Evolutionary conservation across 53 echinoderm and acorn worm genomes (phyloP).

Genomic region (Glandiceps talaboti): DNA sequence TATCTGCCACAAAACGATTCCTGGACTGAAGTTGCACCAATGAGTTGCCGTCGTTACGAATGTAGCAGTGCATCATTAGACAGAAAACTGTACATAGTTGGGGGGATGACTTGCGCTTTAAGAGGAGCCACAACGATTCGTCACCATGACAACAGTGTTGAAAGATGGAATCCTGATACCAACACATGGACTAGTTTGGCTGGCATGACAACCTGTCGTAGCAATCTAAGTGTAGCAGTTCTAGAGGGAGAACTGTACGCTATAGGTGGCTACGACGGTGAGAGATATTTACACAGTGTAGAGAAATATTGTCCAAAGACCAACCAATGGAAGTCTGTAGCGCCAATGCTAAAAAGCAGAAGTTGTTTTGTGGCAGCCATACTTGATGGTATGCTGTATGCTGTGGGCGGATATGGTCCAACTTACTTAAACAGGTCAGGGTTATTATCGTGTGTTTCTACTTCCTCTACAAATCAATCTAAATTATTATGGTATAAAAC

Average conservation of each 20-base stretch:
- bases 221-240: conserved; percentile 83
- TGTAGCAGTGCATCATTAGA: conserved; percentile 68
- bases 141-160: conserved; percentile 67
- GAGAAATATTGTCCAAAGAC: conserved; percentile 55
- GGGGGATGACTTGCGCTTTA: conserved; percentile 60
- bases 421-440: conserved; percentile 77
- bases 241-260: conserved; percentile 76
- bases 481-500: too few relatives aligned
- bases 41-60: conserved; percentile 76
- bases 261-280: conserved; percentile 74
- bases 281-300: conserved; percentile 75
- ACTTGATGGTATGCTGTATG: conserved; percentile 73
- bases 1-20: conserved; percentile 33
- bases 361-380: conserved; percentile 62
- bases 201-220: conserved; percentile 61
- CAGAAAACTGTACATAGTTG: conserved; percentile 63
- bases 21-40: conserved; percentile 67
- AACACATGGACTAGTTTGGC: conserved; percentile 64
- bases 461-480: background rate
- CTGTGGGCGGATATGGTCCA: conserved; percentile 87
- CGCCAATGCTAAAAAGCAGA: conserved; percentile 71
- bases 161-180: conserved; percentile 57
- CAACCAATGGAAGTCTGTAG: conserved; percentile 51
- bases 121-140: conserved; percentile 50
- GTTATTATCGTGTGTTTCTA: too few relatives aligned